Conservation (phyloP, 53 echinoderm and acorn worm species). For the Glandiceps talaboti region DNA sequence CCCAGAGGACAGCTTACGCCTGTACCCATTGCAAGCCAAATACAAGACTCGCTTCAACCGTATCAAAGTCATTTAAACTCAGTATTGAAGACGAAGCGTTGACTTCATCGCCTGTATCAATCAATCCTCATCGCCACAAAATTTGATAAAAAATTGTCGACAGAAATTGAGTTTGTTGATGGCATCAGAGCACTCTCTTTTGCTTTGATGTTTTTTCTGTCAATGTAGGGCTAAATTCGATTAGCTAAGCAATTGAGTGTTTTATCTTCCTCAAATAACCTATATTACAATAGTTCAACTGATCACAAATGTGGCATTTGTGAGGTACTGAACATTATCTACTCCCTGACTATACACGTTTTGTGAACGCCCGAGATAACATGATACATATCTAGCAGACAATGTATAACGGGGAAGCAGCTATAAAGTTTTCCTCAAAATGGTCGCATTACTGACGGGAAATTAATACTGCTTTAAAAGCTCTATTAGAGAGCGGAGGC, state of each 20-base stretch:
- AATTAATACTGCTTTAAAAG: not conserved
- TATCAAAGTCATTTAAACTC: not conserved
- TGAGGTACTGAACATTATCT: not conserved
- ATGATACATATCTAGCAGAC: too few relatives aligned
- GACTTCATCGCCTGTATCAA: not conserved
- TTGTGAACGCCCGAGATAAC: not conserved
- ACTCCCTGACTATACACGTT: not conserved
- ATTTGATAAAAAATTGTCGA: not conserved
- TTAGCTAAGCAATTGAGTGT: not conserved
- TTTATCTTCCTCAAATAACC: not conserved
- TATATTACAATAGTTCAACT: not conserved
- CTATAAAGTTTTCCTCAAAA: too few relatives aligned
- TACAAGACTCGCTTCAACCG: not conserved
- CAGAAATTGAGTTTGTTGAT: not conserved
- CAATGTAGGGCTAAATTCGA: not conserved
- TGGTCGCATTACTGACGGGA: not conserved
- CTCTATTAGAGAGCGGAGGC: not conserved
- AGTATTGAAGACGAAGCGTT: not conserved
- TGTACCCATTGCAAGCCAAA: not conserved
- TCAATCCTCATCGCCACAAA: not conserved
- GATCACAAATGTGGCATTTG: not conserved
- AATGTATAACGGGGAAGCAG: too few relatives aligned
- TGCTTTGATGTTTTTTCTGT: not conserved
- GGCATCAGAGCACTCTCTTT: not conserved
- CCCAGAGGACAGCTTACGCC: not conserved